phyloP scores from a whole-genome alignment of 2,888 invertebrate species.

The Caenorhabditis sp. region DNA sequence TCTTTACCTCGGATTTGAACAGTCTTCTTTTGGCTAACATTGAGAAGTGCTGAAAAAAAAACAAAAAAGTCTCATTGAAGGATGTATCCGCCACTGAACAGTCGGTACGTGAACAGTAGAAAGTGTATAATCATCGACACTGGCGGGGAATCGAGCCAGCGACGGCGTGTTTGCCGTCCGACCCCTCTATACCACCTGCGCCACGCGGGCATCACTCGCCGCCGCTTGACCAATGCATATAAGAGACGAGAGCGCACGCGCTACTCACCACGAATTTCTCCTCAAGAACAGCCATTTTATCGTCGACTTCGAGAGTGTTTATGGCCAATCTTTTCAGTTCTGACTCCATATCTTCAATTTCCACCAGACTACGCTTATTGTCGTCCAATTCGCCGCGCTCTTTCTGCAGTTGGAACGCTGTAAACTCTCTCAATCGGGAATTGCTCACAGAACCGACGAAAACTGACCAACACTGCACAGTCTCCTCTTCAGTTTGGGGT shows the following conservation, averaged over 20 bases:
- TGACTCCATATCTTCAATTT: constrained; percentile 45
- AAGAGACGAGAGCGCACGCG: constrained; percentile 7
- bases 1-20: constrained; percentile 41
- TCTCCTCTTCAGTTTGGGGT: constrained; percentile 26
- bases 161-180: neutral
- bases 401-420: constrained; percentile 29
- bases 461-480: constrained; percentile 45
- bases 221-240: neutral
- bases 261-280: constrained; percentile 47
- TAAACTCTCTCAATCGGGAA: constrained; percentile 23
- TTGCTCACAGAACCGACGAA: neutral
- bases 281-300: constrained; percentile 25
- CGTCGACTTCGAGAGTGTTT: constrained; percentile 19
- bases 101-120: constrained; percentile 62
- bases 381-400: constrained; percentile 45
- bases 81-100: constrained; percentile 55
- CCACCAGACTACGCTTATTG: constrained; percentile 14
- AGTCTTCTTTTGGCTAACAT: constrained; percentile 23
- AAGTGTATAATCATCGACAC: constrained; percentile 50
- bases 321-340: constrained; percentile 24
- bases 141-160: constrained; percentile 2
- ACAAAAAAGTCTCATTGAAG: constrained; percentile 56
- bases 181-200: constrained; percentile 26
- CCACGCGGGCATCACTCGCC: constrained; percentile 35
- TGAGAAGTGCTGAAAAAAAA: constrained; percentile 33